A percentile compares a stretch with the other conserved stretches of the same genome.
Evolutionary conservation across 2,888 invertebrate genomes (phyloP).

Genomic region (Tenthredo scrophulariae): DNA sequence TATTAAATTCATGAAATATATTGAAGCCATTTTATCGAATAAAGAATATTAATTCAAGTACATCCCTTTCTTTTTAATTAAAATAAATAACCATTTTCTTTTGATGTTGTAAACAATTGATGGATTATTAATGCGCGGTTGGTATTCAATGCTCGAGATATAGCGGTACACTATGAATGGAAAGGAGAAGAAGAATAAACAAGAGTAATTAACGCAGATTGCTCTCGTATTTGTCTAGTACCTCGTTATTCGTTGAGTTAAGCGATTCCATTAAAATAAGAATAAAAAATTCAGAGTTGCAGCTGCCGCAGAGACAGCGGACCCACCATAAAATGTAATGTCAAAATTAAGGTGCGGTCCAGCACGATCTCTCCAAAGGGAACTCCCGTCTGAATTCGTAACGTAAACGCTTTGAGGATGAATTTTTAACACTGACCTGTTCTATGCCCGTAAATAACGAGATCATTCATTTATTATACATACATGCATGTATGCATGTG

Average conservation of each 20-base stretch:
- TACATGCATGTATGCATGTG: background rate
- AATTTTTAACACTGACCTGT: background rate
- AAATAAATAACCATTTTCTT: background rate
- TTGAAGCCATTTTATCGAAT: conserved; percentile 7
- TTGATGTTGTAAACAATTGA: background rate
- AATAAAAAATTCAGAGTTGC: background rate
- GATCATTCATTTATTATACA: background rate
- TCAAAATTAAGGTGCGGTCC: conserved; percentile 25
- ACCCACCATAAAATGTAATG: conserved; percentile 15
- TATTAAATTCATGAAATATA: conserved; percentile 10
- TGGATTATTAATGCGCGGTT: background rate
- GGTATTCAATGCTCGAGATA: background rate
- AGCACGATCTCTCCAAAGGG: conserved; percentile 27
- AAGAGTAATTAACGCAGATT: background rate
- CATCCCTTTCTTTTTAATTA: conserved; percentile 12
- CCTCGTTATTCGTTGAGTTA: conserved; percentile 24
- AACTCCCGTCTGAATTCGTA: conserved; percentile 8
- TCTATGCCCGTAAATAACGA: background rate
- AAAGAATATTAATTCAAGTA: conserved; percentile 9
- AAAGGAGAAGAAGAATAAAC: background rate
- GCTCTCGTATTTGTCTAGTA: conserved; percentile 9
- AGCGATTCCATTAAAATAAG: conserved; percentile 21
- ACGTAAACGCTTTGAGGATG: background rate
- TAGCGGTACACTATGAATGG: background rate
- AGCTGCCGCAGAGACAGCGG: conserved; percentile 22